Conservation (phyloP, 1,140 invertebrate genomes). For the Drosophila sproati region DNA sequence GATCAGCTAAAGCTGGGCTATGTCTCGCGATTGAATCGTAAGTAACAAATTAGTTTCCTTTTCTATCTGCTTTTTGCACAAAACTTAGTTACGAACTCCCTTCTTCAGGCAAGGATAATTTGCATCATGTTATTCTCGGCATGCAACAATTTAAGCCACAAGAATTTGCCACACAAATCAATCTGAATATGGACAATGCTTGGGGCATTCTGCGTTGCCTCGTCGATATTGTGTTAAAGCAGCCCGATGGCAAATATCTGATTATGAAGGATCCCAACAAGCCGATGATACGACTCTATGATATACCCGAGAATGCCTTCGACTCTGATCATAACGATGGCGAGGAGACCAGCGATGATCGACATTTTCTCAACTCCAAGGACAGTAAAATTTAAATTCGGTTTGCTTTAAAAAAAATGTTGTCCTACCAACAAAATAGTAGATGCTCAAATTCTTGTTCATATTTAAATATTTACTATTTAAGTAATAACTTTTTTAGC, state of each 20-base stretch:
- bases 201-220: conserved; percentile 99
- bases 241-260: conserved; percentile 98
- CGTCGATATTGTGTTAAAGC: conserved; percentile 98
- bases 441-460: no score
- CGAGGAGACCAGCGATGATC: conserved; percentile 89
- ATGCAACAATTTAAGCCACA: conserved; percentile 99
- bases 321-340: conserved; percentile 95
- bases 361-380: conserved; percentile 11
- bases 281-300: conserved; percentile 97
- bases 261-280: conserved; percentile 99
- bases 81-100: not conserved
- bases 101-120: conserved; percentile 89
- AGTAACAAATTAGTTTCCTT: not conserved
- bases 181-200: conserved; percentile 99
- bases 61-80: no score
- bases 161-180: conserved; percentile 99
- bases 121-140: conserved; percentile 98
- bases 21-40: conserved; percentile 95
- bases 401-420: not conserved
- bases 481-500: no score
- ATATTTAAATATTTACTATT: no score
- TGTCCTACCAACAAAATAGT: no score
- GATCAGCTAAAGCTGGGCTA: conserved; percentile 99
- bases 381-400: conserved; percentile 6
- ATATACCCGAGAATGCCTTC: conserved; percentile 99